phyloP scores from a whole-genome alignment of 2,797 vertebrate species.

The Xiphorhynchus erythropygius region DNA sequence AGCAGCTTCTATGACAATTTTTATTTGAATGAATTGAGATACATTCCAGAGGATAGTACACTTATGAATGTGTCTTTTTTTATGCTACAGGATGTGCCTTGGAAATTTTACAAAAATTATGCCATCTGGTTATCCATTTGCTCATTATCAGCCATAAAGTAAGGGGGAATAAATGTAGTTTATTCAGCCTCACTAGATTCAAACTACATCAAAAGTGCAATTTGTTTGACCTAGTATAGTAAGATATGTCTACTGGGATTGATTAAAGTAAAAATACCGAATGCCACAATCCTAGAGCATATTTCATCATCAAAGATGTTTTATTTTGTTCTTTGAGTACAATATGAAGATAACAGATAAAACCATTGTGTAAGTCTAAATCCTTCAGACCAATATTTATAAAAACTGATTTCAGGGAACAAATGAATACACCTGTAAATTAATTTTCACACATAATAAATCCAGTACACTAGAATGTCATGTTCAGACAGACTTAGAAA shows the following conservation, averaged over 20 bases:
- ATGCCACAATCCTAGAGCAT: not conserved
- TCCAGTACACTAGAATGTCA: not conserved
- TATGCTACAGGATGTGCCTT: not conserved
- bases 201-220: constrained; percentile 26
- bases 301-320: constrained; percentile 50
- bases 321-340: constrained; percentile 37
- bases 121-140: constrained; percentile 32
- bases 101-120: constrained; percentile 25
- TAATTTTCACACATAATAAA: not conserved
- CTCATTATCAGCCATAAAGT: constrained; percentile 1
- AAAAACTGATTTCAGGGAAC: not conserved
- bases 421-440: not conserved
- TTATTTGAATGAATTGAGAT: not conserved
- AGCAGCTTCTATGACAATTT: not conserved
- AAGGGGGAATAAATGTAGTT: not conserved
- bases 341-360: constrained; percentile 39
- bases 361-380: not conserved
- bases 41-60: not conserved
- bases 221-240: constrained; percentile 28
- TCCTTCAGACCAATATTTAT: constrained; percentile 20
- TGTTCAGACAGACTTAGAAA: not conserved
- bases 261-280: constrained; percentile 22
- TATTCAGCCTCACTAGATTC: constrained; percentile 14
- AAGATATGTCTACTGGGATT: constrained; percentile 10
- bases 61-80: not conserved